phyloP scores from a whole-genome alignment of 1,140 invertebrate genomes.

The Drosophila sproati region DNA sequence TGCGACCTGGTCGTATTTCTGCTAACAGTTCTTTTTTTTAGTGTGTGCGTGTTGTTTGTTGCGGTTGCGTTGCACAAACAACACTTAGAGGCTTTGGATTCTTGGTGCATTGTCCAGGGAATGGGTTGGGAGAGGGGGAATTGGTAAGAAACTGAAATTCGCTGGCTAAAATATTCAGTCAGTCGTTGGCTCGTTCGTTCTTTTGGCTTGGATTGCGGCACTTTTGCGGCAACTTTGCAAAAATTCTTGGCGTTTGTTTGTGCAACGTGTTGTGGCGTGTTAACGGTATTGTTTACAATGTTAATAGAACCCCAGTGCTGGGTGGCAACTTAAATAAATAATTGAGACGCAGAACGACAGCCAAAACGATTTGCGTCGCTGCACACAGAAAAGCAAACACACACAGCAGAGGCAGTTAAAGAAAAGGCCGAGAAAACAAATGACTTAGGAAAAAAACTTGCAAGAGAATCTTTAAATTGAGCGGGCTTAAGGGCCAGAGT shows the following conservation, averaged over 20 bases:
- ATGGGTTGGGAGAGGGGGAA: neutral
- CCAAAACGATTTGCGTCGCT: constrained; percentile 59
- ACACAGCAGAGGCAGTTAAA: constrained; percentile 6
- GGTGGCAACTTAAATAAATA: constrained; percentile 75
- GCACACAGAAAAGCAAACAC: constrained; percentile 21
- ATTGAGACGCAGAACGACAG: constrained; percentile 54
- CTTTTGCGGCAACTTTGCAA: constrained; percentile 38
- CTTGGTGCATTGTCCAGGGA: constrained; percentile 50
- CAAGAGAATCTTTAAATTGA: constrained; percentile 20
- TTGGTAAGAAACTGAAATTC: constrained; percentile 8
- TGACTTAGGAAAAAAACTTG: constrained; percentile 76
- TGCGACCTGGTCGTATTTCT: constrained; percentile 39
- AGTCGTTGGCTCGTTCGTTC: constrained; percentile 55
- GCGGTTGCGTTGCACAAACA: constrained; percentile 45
- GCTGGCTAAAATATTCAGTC: constrained; percentile 52
- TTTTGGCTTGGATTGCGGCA: constrained; percentile 45
- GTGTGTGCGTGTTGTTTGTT: constrained; percentile 34
- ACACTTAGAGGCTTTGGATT: constrained; percentile 8
- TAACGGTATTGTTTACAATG: constrained; percentile 81
- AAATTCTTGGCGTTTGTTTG: constrained; percentile 36
- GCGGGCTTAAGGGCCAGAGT: constrained; percentile 5
- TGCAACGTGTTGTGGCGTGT: constrained; percentile 65
- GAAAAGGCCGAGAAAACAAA: constrained; percentile 53
- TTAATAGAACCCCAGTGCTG: constrained; percentile 70
- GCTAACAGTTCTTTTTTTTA: constrained; percentile 65